These are phyloP conservation scores for Augiades crinisus DNA, from an alignment of 2,888 invertebrate genomes.

Conservation along the genomic window DNA sequence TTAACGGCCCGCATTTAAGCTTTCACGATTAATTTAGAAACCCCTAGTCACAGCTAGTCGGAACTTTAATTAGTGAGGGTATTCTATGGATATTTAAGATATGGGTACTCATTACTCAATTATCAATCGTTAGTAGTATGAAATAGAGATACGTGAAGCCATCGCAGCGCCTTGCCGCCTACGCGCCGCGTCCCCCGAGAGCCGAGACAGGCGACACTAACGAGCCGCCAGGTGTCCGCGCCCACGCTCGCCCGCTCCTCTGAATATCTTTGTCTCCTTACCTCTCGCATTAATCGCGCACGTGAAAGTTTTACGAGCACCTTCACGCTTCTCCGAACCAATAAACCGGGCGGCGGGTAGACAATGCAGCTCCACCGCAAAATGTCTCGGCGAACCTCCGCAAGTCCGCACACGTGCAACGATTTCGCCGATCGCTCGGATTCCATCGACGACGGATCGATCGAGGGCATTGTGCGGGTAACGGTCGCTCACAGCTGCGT, in stretches of 20 bases:
- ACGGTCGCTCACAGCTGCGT: conserved; percentile 80
- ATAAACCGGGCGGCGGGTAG: conserved; percentile 63
- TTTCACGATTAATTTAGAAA: conserved; percentile 57
- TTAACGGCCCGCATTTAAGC: conserved; percentile 65
- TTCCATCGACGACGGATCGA: conserved; percentile 74
- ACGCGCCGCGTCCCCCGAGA: conserved; percentile 40
- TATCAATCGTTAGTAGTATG: conserved; percentile 5
- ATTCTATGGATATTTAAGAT: neutral
- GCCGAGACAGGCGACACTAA: conserved; percentile 63
- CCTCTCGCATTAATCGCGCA: conserved; percentile 72
- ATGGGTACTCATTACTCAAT: conserved; percentile 4
- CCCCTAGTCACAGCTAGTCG: conserved; percentile 33
- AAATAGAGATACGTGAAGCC: conserved; percentile 17
- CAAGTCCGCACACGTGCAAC: conserved; percentile 64
- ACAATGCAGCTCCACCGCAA: conserved; percentile 69
- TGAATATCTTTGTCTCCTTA: conserved; percentile 72
- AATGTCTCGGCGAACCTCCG: conserved; percentile 60
- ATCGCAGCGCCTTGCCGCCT: conserved; percentile 27
- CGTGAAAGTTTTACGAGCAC: conserved; percentile 80
- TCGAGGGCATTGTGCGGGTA: conserved; percentile 80
- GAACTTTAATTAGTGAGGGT: conserved; percentile 5
- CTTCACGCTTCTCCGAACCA: conserved; percentile 72
- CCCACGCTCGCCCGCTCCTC: conserved; percentile 70
- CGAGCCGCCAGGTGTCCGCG: conserved; percentile 77
- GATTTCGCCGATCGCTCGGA: conserved; percentile 74